Percentiles rank a stretch among this genome's conserved stretches.
Conservation (phyloP, 2,888 invertebrate species). For the Ptilodon capucinus region DNA sequence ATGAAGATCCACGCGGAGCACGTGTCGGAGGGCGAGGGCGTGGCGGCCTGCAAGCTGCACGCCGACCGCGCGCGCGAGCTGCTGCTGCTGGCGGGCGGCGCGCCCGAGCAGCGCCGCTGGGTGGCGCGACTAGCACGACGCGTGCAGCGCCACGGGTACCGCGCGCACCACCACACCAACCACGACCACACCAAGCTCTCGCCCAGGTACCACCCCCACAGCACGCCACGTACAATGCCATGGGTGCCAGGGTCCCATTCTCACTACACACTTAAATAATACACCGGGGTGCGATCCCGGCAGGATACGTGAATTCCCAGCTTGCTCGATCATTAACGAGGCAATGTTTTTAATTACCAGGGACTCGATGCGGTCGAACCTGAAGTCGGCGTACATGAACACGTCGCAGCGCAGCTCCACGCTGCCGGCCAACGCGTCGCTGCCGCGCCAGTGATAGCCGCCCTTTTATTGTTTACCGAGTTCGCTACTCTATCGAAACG, state of each 20-base stretch:
- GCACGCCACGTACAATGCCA: constrained; percentile 96
- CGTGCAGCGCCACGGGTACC: constrained; percentile 96
- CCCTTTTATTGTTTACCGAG: constrained; percentile 7
- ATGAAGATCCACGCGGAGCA: constrained; percentile 99
- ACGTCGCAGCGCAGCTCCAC: constrained; percentile 92
- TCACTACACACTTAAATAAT: constrained; percentile 38
- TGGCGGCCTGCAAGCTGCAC: constrained; percentile 98
- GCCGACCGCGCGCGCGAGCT: constrained; percentile 98
- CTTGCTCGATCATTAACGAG: neutral
- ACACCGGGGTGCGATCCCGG: too few relatives aligned
- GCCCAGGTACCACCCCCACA: constrained; percentile 50
- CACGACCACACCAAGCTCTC: constrained; percentile 68
- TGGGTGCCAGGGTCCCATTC: constrained; percentile 92
- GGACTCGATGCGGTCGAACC: constrained; percentile 90
- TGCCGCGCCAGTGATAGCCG: constrained; percentile 80
- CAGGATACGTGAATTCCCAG: too few relatives aligned
- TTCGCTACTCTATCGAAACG: constrained; percentile 6
- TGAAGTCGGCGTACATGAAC: constrained; percentile 88
- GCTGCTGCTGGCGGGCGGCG: constrained; percentile 91
- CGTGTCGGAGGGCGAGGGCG: constrained; percentile 88
- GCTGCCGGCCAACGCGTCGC: constrained; percentile 92
- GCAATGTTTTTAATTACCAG: constrained; percentile 69
- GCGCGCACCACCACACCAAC: constrained; percentile 89
- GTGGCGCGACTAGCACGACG: constrained; percentile 94
- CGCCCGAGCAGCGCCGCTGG: constrained; percentile 96